phyloP scores from a whole-genome alignment of 1,140 invertebrate species.

The Pseudomyrmex concolor region DNA sequence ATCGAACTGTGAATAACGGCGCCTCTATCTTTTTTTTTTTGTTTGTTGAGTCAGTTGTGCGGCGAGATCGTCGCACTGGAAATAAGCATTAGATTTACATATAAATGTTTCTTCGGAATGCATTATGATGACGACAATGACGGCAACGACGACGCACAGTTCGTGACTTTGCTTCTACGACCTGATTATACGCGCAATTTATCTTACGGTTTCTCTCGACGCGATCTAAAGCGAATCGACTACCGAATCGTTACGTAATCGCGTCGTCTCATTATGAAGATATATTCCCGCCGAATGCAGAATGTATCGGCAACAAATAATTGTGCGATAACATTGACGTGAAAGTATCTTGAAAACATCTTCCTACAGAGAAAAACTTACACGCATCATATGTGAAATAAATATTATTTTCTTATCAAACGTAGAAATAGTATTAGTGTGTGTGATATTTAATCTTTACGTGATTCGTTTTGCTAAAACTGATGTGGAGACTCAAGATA shows the following conservation, averaged over 20 bases:
- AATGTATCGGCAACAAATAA: background rate
- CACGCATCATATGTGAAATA: no score
- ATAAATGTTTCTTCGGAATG: constrained; percentile 27
- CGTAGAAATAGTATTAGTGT: no score
- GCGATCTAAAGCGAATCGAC: background rate
- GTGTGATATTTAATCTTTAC: no score
- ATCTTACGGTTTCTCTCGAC: background rate
- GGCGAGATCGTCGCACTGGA: background rate
- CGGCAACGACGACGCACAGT: no score
- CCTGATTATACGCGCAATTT: background rate
- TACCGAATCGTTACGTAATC: background rate
- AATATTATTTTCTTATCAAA: no score
- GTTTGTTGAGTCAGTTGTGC: background rate
- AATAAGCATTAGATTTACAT: constrained; percentile 45
- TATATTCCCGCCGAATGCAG: background rate
- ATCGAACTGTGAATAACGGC: no score
- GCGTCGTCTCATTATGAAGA: background rate
- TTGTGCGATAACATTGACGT: background rate
- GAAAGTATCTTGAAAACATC: background rate
- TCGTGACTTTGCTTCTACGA: no score
- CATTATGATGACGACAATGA: background rate
- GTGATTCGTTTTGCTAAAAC: no score
- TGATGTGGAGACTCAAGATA: no score
- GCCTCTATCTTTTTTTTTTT: no score
- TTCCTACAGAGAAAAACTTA: background rate